Evolutionary conservation across 37 sponge, comb jelly and placozoan genomes (phyloP).

Genomic region (Mnemiopsis leidyi): DNA sequence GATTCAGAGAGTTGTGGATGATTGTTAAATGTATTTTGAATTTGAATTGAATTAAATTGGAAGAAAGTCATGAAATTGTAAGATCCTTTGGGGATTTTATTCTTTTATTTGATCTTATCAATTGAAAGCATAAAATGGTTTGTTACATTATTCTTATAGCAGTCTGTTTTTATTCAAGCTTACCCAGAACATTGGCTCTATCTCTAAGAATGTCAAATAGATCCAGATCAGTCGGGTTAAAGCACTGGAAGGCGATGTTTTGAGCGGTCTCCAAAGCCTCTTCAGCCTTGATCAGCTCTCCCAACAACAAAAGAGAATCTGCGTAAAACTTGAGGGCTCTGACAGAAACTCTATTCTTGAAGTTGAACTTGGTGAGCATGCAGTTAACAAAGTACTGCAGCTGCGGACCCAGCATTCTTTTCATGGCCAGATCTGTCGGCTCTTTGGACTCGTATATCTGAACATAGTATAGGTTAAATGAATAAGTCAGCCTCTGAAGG

Average conservation of each 20-base stretch:
- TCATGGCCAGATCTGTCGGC: conserved; percentile 33
- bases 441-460: conserved; percentile 27
- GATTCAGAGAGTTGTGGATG: background rate
- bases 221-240: conserved; percentile 62
- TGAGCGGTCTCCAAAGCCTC: conserved; percentile 57
- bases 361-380: conserved; percentile 66
- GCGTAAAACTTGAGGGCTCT: conserved; percentile 63
- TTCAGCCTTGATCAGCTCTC: conserved; percentile 60
- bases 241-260: conserved; percentile 65
- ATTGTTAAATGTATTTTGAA: background rate
- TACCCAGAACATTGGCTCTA: conserved; percentile 41
- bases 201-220: conserved; percentile 56
- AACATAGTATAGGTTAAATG: background rate
- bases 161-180: too few relatives aligned
- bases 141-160: background rate
- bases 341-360: conserved; percentile 59
- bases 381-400: conserved; percentile 61
- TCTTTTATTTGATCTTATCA: too few relatives aligned
- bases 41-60: too few relatives aligned
- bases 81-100: too few relatives aligned
- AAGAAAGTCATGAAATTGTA: too few relatives aligned
- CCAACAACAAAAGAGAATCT: conserved; percentile 40
- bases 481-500: background rate
- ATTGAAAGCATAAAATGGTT: too few relatives aligned
- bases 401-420: conserved; percentile 53